These are phyloP conservation scores for Panthera tigris DNA, from an alignment of 2,113 vertebrate genomes.

Conservation along the genomic window DNA sequence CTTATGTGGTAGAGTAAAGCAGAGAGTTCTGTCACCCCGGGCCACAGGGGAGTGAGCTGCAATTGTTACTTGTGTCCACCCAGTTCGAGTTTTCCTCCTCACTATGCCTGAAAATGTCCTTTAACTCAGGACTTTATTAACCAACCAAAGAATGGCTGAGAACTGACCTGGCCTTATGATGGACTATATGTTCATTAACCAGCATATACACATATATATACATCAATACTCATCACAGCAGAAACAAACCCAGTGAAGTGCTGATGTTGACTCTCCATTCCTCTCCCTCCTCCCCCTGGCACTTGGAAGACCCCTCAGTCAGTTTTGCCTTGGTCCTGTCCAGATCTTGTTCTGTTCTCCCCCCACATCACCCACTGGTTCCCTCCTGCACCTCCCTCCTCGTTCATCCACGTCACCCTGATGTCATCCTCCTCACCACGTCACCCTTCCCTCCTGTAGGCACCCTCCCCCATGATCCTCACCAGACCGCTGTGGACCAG, in stretches of 20 bases:
- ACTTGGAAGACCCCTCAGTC: not conserved
- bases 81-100: not conserved
- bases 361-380: not conserved
- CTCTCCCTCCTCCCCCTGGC: not conserved
- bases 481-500: not conserved
- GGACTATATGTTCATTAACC: not conserved
- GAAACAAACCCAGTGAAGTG: not conserved
- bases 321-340: not conserved
- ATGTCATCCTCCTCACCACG: too few species aligned
- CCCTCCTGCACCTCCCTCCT: not conserved
- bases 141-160: not conserved
- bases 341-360: not conserved
- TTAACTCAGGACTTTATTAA: slow-evolving; percentile 2
- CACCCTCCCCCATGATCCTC: not conserved
- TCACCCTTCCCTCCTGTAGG: too few species aligned
- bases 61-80: not conserved
- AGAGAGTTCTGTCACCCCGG: not conserved
- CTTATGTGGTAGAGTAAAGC: not conserved
- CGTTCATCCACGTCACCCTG: too few species aligned
- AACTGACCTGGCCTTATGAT: not conserved
- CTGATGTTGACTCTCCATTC: not conserved
- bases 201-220: not conserved
- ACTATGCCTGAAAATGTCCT: not conserved
- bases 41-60: not conserved
- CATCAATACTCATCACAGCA: not conserved